These are phyloP conservation scores for Drosophila anomalipes DNA, from an alignment of 2,888 invertebrate genomes.

Conservation along the genomic window DNA sequence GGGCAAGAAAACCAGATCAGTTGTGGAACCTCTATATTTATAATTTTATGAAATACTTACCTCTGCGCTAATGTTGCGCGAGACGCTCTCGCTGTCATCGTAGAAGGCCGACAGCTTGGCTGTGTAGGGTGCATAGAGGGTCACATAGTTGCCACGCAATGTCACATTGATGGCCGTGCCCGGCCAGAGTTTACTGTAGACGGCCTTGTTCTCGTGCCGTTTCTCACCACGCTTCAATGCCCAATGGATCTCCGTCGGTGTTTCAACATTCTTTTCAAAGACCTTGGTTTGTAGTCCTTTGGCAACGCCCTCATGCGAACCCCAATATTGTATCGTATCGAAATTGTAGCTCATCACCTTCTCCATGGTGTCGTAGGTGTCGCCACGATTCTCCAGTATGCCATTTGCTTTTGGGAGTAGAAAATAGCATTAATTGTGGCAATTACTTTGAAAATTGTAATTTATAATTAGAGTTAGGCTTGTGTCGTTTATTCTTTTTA, in stretches of 20 bases:
- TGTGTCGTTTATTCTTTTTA: not conserved
- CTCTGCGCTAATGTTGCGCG: constrained; percentile 82
- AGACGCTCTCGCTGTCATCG: constrained; percentile 82
- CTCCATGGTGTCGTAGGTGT: constrained; percentile 88
- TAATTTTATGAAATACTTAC: constrained; percentile 59
- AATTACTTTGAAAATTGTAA: not conserved
- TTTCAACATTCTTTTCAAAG: constrained; percentile 75
- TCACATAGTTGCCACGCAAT: constrained; percentile 90
- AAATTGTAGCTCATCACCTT: constrained; percentile 91
- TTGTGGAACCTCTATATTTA: not conserved
- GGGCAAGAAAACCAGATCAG: not conserved
- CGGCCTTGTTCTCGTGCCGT: constrained; percentile 86
- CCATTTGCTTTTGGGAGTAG: constrained; percentile 72
- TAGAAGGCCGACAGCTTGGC: constrained; percentile 89
- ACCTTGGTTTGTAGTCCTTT: constrained; percentile 84
- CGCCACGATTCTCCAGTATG: constrained; percentile 86
- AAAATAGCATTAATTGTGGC: not conserved
- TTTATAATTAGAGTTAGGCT: not conserved
- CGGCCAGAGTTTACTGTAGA: constrained; percentile 89
- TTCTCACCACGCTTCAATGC: constrained; percentile 87
- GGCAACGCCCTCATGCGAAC: constrained; percentile 89
- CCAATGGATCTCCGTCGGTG: constrained; percentile 89
- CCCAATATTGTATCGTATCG: constrained; percentile 91
- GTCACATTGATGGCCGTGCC: constrained; percentile 94
- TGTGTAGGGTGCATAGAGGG: constrained; percentile 90